These are phyloP conservation scores for Dendrolimus kikuchii DNA, from an alignment of 1,140 invertebrate species.

Conservation along the genomic window DNA sequence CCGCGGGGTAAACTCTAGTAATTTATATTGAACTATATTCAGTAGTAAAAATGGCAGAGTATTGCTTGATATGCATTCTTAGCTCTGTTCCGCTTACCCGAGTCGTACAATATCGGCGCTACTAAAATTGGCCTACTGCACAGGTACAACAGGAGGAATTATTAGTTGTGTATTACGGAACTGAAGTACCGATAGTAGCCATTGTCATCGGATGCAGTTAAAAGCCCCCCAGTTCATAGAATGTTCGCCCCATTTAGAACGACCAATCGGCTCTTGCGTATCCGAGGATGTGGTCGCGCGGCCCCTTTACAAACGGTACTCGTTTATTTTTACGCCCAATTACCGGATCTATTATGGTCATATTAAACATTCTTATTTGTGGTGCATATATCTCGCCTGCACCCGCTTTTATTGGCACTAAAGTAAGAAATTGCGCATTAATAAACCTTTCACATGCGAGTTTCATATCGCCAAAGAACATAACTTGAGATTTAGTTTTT, in stretches of 20 bases:
- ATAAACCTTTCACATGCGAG: constrained; percentile 53
- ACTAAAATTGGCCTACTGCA: too few relatives aligned
- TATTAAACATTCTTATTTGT: constrained; percentile 57
- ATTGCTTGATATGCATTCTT: too few relatives aligned
- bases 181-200: too few relatives aligned
- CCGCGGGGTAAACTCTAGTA: too few relatives aligned
- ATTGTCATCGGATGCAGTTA: constrained; percentile 1
- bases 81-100: too few relatives aligned
- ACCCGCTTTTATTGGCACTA: constrained; percentile 55
- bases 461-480: constrained; percentile 40
- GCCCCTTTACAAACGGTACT: constrained; percentile 31
- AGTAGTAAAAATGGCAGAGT: too few relatives aligned
- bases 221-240: constrained; percentile 20
- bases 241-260: constrained; percentile 19
- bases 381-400: constrained; percentile 34
- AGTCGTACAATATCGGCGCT: too few relatives aligned
- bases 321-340: constrained; percentile 51
- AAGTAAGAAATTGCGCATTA: constrained; percentile 61
- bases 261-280: constrained; percentile 23
- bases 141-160: too few relatives aligned
- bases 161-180: too few relatives aligned
- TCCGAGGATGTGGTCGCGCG: constrained; percentile 16
- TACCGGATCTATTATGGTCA: constrained; percentile 53
- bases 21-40: too few relatives aligned
- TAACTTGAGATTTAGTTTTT: constrained; percentile 55